Evolutionary conservation across 1,140 invertebrate genomes (phyloP), one percentile per base, ranked within the genome.

Genomic region (Drosophila truncata): DNA sequence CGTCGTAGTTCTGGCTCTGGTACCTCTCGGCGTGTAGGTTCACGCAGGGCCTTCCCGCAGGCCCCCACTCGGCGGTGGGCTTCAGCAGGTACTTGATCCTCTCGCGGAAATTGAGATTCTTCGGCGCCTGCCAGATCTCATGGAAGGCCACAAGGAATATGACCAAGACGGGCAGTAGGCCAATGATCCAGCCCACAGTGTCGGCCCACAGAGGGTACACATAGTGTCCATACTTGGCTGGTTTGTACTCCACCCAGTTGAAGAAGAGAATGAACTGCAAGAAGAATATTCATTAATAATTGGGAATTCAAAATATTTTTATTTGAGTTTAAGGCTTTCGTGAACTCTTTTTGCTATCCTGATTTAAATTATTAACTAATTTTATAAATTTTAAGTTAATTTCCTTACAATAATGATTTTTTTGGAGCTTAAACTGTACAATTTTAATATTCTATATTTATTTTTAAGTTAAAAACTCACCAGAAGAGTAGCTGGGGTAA

Each of bases 161-260:
- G 4, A 96, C 94, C 8, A 95, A 69, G 1, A 97, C 95, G 0
- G 96, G 96, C 71, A 96, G 82, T 13, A 96, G 93, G 1, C 96
- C 96, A 25, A 97, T 94, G 4, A 95, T 92, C 96, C 96, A 97
- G 8, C 97, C 96, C n/a, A 97, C 94, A 2, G 95, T 94, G 82
- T 97, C 95, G 0, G 96, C 96, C 96, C 96, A 97, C 75, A 94
- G 93, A 0, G 97, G 97, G 91, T 97, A 97, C 7, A 95, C 94
- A 77, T 96, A 96, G 57, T 94, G 93, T 0, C 97, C 97, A 77
- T 96, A 96, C 1, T 94, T 95, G 0, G 96, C 94, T 0, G 96
- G 96, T 61, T 96, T 95, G 85, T 97, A 97, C 78, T 97, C 96
- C 27, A 97, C 94, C 96, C 96, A 96, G 81, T 97, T 97, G 93